These are phyloP conservation scores for Amia ocellicauda DNA, from an alignment of 2,113 vertebrate species.

Conservation along the genomic window DNA sequence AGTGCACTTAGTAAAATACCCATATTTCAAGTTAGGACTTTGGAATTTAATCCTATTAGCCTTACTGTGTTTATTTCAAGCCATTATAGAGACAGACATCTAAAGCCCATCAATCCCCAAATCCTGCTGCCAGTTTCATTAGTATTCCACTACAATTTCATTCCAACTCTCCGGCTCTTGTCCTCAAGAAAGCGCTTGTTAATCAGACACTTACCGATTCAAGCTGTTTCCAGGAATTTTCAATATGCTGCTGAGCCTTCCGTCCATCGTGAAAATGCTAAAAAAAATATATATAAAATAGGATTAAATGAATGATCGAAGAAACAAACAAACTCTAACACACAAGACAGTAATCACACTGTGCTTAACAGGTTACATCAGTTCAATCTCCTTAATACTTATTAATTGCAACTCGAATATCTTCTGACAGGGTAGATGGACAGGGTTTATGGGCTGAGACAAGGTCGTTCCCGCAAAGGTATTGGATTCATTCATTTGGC, in stretches of 20 bases:
- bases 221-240: slow-evolving; percentile 94
- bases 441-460: too few relatives aligned
- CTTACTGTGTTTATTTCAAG: slow-evolving; percentile 34
- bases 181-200: too few relatives aligned
- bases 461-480: too few relatives aligned
- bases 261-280: slow-evolving; percentile 95
- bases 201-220: slow-evolving; percentile 76
- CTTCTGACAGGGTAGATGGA: background rate
- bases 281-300: slow-evolving; percentile 27
- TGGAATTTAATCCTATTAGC: too few relatives aligned
- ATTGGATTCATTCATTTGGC: too few relatives aligned
- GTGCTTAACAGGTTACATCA: too few relatives aligned
- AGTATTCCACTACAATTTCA: background rate
- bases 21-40: too few relatives aligned
- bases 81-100: slow-evolving; percentile 47
- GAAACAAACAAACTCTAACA: too few relatives aligned
- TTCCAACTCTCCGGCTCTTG: too few relatives aligned
- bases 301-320: slow-evolving; percentile 19
- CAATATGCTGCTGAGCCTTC: slow-evolving; percentile 93
- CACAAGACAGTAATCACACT: too few relatives aligned
- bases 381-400: background rate
- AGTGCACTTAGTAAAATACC: too few relatives aligned
- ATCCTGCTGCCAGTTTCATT: background rate
- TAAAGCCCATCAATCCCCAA: background rate
- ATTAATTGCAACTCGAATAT: background rate